Percentiles rank a stretch among this genome's conserved stretches.
phyloP scores from a whole-genome alignment of 2,113 vertebrate species.

The Rhynchomys soricoides region DNA sequence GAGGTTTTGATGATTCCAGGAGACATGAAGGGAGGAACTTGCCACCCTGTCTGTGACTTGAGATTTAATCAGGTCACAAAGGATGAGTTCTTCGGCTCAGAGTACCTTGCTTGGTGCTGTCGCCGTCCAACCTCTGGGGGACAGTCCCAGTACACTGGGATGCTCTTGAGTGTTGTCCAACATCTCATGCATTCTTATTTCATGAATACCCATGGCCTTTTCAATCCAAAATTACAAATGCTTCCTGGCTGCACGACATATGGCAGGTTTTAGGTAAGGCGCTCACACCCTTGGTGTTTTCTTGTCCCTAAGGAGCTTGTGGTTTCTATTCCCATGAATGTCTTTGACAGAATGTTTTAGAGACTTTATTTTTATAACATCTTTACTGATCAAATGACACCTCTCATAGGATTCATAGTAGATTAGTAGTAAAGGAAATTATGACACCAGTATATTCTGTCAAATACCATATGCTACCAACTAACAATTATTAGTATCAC shows the following conservation, averaged over 20 bases:
- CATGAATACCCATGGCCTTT: neutral
- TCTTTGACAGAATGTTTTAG: neutral
- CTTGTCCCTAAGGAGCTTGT: neutral
- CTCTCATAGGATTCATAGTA: constrained; percentile 4
- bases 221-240: neutral
- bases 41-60: neutral
- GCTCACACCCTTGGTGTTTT: neutral
- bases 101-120: neutral
- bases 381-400: neutral
- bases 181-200: neutral
- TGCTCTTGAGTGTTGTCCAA: neutral
- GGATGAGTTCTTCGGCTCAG: neutral
- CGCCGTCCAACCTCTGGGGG: neutral
- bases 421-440: constrained; percentile 24
- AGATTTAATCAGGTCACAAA: neutral
- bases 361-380: neutral
- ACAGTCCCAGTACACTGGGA: neutral
- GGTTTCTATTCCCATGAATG: neutral
- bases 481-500: neutral
- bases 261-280: neutral
- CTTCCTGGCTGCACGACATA: neutral
- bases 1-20: neutral
- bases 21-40: neutral
- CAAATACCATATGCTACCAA: neutral
- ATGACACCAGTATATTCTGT: neutral